A percentile compares a stretch with the other conserved stretches of the same genome.
These are phyloP conservation scores for Lagenorhynchus albirostris DNA, from an alignment of 2,113 vertebrate species.

Conservation along the genomic window DNA sequence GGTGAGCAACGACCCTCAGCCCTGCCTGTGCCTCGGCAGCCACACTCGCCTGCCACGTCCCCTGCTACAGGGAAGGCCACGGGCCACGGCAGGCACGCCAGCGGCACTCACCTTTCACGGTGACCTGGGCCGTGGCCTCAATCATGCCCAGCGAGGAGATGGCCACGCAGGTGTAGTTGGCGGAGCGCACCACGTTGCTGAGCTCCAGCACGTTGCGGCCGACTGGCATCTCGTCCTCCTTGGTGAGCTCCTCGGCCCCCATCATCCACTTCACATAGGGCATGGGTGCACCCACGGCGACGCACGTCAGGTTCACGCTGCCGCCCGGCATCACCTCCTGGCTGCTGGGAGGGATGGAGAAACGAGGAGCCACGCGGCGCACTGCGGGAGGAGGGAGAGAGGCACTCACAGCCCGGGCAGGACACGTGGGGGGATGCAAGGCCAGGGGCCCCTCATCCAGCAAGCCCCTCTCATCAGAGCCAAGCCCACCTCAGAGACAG, in stretches of 20 bases:
- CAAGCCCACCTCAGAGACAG: constrained; percentile 26
- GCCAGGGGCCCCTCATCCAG: constrained; percentile 66
- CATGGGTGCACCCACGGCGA: constrained; percentile 98
- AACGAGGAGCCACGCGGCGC: constrained; percentile 96
- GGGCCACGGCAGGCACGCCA: accelerated
- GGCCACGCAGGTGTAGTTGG: constrained; percentile 97
- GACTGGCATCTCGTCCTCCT: constrained; percentile 94
- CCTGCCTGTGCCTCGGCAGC: not conserved
- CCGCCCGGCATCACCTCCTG: constrained; percentile 98
- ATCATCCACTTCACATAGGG: constrained; percentile 97
- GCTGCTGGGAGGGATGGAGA: constrained; percentile 97
- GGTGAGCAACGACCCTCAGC: not conserved
- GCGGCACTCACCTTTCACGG: constrained; percentile 91
- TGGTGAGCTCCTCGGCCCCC: constrained; percentile 91
- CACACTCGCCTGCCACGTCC: accelerated
- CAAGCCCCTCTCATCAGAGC: constrained; percentile 44
- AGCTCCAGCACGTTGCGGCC: constrained; percentile 96
- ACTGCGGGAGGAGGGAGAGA: constrained; percentile 89
- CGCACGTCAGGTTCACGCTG: constrained; percentile 96
- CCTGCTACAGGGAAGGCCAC: not conserved
- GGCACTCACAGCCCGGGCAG: constrained; percentile 75
- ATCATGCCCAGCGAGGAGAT: constrained; percentile 96
- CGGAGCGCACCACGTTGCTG: constrained; percentile 91
- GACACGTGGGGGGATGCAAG: not conserved
- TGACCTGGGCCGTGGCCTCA: constrained; percentile 94